phyloP scores from a whole-genome alignment of 2,888 invertebrate genomes.

The Aspidapion aeneum region DNA sequence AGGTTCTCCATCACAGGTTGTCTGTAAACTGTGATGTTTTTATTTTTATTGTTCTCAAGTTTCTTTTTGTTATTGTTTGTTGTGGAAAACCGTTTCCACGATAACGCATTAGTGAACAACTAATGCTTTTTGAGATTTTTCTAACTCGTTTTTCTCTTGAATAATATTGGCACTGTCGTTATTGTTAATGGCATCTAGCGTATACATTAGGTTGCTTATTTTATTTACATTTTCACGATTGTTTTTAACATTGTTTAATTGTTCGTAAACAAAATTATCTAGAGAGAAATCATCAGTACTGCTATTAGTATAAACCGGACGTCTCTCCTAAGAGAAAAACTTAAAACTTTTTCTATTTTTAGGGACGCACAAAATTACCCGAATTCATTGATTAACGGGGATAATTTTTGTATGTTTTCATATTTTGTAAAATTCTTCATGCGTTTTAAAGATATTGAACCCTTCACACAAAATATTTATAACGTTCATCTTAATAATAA shows the following conservation, averaged over 20 bases:
- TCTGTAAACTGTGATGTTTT: constrained; percentile 72
- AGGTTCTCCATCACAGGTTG: constrained; percentile 77
- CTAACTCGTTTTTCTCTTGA: constrained; percentile 80
- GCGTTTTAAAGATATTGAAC: too few species aligned
- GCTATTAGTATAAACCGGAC: constrained; percentile 62
- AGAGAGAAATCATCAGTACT: constrained; percentile 72
- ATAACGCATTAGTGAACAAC: constrained; percentile 89
- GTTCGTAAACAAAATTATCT: constrained; percentile 90
- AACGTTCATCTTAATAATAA: too few species aligned
- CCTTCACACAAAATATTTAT: too few species aligned
- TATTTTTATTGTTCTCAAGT: constrained; percentile 85
- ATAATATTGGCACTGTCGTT: constrained; percentile 80
- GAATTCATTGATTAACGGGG: not conserved
- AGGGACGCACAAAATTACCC: too few species aligned
- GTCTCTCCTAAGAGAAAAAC: constrained; percentile 89
- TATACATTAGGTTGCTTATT: constrained; percentile 40
- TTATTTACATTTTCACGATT: constrained; percentile 63
- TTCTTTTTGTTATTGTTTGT: constrained; percentile 92
- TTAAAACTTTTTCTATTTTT: constrained; percentile 93
- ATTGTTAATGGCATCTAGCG: constrained; percentile 53
- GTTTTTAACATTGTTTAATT: constrained; percentile 89
- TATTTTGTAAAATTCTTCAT: too few species aligned
- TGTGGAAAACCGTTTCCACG: constrained; percentile 93
- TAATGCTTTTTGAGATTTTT: constrained; percentile 93
- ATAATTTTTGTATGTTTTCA: not conserved